Conservation (phyloP, 2,797 vertebrate species). For the Leptodactylus fallax region DNA sequence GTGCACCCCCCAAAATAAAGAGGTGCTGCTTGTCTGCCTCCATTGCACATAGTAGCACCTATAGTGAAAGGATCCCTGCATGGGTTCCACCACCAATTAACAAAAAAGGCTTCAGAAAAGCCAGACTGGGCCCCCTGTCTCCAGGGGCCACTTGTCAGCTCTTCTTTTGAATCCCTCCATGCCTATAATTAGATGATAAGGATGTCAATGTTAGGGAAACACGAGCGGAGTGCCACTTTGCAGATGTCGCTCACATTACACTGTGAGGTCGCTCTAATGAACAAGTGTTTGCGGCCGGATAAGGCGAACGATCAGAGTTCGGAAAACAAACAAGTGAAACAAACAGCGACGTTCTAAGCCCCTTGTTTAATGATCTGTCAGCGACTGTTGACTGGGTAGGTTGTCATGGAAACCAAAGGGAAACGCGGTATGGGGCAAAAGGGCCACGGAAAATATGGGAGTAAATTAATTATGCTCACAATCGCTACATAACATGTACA, state of each 20-base stretch:
- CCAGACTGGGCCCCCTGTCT: not conserved
- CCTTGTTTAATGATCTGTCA: slow-evolving; percentile 32
- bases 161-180: not conserved
- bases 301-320: too few species aligned
- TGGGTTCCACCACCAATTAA: too few species aligned
- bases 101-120: too few species aligned
- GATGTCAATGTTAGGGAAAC: not conserved
- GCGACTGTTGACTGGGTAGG: not conserved
- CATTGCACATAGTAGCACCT: too few species aligned
- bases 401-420: slow-evolving; percentile 26
- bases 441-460: not conserved
- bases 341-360: not conserved
- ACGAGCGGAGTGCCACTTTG: not conserved
- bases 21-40: too few species aligned
- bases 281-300: not conserved
- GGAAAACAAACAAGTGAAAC: slow-evolving; percentile 8
- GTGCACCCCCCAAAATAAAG: too few species aligned
- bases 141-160: not conserved
- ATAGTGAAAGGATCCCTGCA: too few species aligned
- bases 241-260: not conserved
- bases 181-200: not conserved
- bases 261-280: not conserved
- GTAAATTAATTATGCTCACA: not conserved
- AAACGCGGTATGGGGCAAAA: not conserved
- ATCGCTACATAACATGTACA: not conserved